Conservation (phyloP, 2,113 vertebrate species). For the Zapus hudsonius region DNA sequence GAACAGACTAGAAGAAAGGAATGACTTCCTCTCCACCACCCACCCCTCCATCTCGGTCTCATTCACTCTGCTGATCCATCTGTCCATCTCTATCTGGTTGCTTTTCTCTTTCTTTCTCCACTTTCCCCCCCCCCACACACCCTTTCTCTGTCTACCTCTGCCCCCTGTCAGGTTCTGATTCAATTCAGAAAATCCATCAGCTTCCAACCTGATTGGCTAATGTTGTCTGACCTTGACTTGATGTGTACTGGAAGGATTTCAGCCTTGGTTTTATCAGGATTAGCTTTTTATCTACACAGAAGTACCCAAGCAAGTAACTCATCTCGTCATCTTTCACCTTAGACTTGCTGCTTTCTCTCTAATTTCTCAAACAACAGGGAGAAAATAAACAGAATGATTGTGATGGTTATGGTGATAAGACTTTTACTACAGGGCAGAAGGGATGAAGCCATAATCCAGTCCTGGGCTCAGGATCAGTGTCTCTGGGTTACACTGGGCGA, state of each 20-base stretch:
- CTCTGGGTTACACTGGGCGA: constrained; percentile 57
- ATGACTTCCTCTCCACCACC: background rate
- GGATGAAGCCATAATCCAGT: constrained; percentile 59
- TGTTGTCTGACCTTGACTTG: constrained; percentile 84
- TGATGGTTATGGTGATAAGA: constrained; percentile 64
- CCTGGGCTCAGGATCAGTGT: constrained; percentile 64
- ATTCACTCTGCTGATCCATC: constrained; percentile 46
- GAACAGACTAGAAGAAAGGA: constrained; percentile 71
- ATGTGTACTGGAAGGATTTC: constrained; percentile 84
- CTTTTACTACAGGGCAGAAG: constrained; percentile 66
- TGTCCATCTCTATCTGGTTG: background rate
- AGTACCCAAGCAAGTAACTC: constrained; percentile 82
- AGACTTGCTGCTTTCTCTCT: constrained; percentile 80
- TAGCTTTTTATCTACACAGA: constrained; percentile 86
- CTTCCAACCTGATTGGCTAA: constrained; percentile 83
- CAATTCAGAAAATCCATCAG: constrained; percentile 77
- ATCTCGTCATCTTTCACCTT: constrained; percentile 84
- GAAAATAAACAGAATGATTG: constrained; percentile 79
- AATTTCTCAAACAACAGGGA: constrained; percentile 78
- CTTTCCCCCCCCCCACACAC: background rate
- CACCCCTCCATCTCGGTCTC: background rate
- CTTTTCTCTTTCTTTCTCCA: background rate
- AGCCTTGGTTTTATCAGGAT: constrained; percentile 86
- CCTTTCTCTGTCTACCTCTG: constrained; percentile 44
- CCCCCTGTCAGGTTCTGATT: background rate